Evolutionary conservation across 2,113 vertebrate genomes (phyloP), one percentile per base, ranked within the genome.

Genomic region (Pitta sordida): DNA sequence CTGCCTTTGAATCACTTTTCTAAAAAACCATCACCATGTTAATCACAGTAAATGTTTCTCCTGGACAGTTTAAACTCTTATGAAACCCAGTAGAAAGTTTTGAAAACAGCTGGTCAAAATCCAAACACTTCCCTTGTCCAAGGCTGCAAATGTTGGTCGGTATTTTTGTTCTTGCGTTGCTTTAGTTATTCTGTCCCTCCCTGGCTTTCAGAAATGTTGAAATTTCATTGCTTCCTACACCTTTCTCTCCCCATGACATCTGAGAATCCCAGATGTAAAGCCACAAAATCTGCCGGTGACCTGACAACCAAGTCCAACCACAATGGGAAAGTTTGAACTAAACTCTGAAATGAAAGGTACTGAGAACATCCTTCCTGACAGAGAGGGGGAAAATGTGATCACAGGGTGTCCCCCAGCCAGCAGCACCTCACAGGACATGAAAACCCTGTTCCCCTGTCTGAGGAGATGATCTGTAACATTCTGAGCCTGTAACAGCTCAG

Each of bases 301-400:
- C 39, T 70, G 65, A 71, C 53, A 82, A 23, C 23, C 46, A 12
- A 53, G 62, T 13, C 51, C 48, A 58, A 27, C 3, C 27, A 34
- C 0, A 0, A 10, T 1, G 3, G 15, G 74, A 12, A 41, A 63
- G 18, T 5, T 5, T 4, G 29, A 27, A 5, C 7, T 7, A 13
- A 39, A 49, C 14, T 60, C 44, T 68, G 39, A 44, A 56, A 48
- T 14, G 39, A 43, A 73, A 80, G 23, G 21, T 41, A 19, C 49
- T n/a, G 13, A 10, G n/a, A 94, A 41, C 12, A 41, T 13, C n/a
- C 10, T 12, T 56, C 49, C 23, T 2, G 4, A 46, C 6, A 73
- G 32, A 49, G 26, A 65, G 32, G 13, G 30, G 70, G 37, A n/a
- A n/a, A 19, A 62, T 1, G 3, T 0, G 3, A 83, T 36, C 44